A percentile compares a stretch with the other conserved stretches of the same genome.
These are phyloP conservation scores for Neosalanx taihuensis DNA, from an alignment of 2,797 vertebrate species.

Conservation along the genomic window DNA sequence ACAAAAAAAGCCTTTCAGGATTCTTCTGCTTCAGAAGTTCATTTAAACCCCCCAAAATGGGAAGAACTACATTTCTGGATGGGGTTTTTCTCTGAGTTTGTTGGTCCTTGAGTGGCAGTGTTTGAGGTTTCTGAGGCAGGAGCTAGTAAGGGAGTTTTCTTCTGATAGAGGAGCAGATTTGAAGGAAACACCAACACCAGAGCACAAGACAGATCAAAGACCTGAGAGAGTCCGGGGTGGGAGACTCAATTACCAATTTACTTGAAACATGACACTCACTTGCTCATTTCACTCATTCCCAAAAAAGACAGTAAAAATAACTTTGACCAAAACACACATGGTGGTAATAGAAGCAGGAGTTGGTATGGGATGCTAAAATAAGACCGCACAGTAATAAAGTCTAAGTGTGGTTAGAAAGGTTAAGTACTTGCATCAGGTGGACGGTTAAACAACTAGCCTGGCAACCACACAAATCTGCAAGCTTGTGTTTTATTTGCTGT, in stretches of 20 bases:
- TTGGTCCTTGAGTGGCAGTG: constrained; percentile 33
- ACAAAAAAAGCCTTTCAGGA: not conserved
- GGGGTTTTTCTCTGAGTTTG: constrained; percentile 14
- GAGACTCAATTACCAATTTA: constrained; percentile 63
- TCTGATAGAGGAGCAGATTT: constrained; percentile 61
- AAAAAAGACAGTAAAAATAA: constrained; percentile 41
- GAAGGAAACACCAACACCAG: constrained; percentile 56
- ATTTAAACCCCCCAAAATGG: not conserved
- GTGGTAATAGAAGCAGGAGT: constrained; percentile 16
- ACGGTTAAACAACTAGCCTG: constrained; percentile 35
- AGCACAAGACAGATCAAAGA: constrained; percentile 63
- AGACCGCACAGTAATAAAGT: constrained; percentile 40
- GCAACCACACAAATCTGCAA: no score
- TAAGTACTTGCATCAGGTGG: constrained; percentile 53
- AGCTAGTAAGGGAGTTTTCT: constrained; percentile 35
- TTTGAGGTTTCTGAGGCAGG: constrained; percentile 54
- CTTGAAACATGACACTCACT: constrained; percentile 55
- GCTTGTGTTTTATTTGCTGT: no score
- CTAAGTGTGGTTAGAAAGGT: constrained; percentile 55
- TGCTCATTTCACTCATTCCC: constrained; percentile 33
- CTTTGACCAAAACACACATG: constrained; percentile 38
- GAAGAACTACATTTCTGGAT: no score
- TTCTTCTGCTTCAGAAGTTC: no score
- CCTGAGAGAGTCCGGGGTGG: constrained; percentile 24
- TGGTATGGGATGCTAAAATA: constrained; percentile 28